Percentiles rank a stretch among this genome's conserved stretches.
Conservation (phyloP, 2,113 vertebrate species). For the Cyanoramphus novaezelandiae region DNA sequence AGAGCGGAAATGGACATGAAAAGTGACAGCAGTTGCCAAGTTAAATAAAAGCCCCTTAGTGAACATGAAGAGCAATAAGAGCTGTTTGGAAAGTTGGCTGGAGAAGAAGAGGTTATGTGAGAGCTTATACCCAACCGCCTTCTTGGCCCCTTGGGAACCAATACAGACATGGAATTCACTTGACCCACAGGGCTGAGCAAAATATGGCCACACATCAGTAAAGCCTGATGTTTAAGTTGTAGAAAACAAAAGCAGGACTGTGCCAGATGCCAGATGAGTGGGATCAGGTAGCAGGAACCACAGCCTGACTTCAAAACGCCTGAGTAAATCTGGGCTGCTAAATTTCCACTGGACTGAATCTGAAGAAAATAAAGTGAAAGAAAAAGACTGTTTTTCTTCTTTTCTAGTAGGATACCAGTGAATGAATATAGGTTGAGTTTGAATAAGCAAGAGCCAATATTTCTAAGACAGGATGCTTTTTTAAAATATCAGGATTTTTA, state of each 20-base stretch:
- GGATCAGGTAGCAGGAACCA: slow-evolving; percentile 66
- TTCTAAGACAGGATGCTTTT: neutral
- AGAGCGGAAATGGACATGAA: slow-evolving; percentile 68
- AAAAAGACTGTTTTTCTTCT: neutral
- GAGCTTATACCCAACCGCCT: slow-evolving; percentile 52
- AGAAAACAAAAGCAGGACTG: slow-evolving; percentile 68
- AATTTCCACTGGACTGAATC: slow-evolving; percentile 21
- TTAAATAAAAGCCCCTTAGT: slow-evolving; percentile 75
- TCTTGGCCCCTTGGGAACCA: slow-evolving; percentile 57
- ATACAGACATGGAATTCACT: slow-evolving; percentile 63
- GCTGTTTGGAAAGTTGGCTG: slow-evolving; percentile 65
- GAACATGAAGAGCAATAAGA: slow-evolving; percentile 68
- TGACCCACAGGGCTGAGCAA: slow-evolving; percentile 56
- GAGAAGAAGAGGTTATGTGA: slow-evolving; percentile 64
- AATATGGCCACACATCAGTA: slow-evolving; percentile 65
- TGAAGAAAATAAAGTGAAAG: slow-evolving; percentile 22
- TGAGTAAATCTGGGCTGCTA: slow-evolving; percentile 44
- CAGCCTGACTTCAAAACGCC: slow-evolving; percentile 49
- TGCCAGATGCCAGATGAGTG: slow-evolving; percentile 63
- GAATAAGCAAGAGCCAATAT: neutral
- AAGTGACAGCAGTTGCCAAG: slow-evolving; percentile 67
- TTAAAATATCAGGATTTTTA: neutral
- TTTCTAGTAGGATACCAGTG: neutral
- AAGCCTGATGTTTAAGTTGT: slow-evolving; percentile 61
- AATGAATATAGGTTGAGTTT: neutral